phyloP scores from a whole-genome alignment of 2,797 vertebrate genomes.

The Trichosurus vulpecula region DNA sequence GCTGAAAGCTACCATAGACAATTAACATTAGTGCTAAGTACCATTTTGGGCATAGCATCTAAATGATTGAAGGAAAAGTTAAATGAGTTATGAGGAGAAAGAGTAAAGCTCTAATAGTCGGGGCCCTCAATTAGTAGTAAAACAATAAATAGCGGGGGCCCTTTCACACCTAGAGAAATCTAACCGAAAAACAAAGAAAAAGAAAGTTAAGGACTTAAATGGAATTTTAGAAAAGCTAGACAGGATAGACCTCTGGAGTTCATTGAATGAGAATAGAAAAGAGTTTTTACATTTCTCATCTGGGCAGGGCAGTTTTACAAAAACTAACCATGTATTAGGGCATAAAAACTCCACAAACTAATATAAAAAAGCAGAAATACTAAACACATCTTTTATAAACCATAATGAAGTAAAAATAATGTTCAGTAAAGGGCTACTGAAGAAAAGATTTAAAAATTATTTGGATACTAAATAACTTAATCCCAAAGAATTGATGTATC shows the following conservation, averaged over 20 bases:
- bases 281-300: neutral
- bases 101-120: neutral
- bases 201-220: neutral
- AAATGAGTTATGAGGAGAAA: neutral
- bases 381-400: neutral
- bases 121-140: neutral
- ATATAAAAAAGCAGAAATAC: neutral
- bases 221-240: neutral
- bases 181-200: neutral
- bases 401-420: neutral
- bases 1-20: neutral
- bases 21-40: neutral
- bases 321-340: neutral
- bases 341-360: neutral
- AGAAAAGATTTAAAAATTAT: neutral
- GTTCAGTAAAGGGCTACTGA: neutral
- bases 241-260: neutral
- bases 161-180: neutral
- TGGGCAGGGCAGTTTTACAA: neutral
- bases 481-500: neutral
- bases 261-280: neutral
- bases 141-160: too few species aligned
- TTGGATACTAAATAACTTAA: neutral
- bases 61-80: neutral
- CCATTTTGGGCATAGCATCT: neutral